phyloP scores from a whole-genome alignment of 2,113 vertebrate species.

The Sinosuthora webbiana region DNA sequence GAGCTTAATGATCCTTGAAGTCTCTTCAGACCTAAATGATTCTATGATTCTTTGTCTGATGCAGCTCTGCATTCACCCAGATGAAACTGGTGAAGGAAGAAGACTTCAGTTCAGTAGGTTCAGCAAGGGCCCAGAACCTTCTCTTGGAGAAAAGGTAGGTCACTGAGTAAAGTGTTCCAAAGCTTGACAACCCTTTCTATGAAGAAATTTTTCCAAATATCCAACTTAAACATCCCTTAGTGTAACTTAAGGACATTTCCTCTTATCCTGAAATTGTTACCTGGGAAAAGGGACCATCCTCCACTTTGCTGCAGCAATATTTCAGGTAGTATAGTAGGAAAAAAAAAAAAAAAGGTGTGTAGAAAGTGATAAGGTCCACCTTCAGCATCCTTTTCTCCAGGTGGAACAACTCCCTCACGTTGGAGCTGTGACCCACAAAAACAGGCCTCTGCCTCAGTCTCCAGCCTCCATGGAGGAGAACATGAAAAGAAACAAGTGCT shows the following conservation, averaged over 20 bases:
- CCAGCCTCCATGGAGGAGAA: background rate
- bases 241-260: background rate
- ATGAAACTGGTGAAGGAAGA: background rate
- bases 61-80: background rate
- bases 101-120: background rate
- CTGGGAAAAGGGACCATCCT: fast-evolving
- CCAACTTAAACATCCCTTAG: background rate
- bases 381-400: background rate
- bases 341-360: background rate
- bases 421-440: background rate
- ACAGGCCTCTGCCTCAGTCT: background rate
- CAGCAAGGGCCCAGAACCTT: background rate
- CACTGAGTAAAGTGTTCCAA: background rate
- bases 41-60: background rate
- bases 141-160: background rate
- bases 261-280: background rate
- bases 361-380: background rate
- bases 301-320: background rate
- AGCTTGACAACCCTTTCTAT: background rate
- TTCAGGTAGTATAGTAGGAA: background rate
- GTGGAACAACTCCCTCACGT: background rate
- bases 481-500: background rate
- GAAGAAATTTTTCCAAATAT: background rate
- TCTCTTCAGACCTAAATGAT: background rate
- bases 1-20: background rate